Evolutionary conservation across 2,888 invertebrate species (phyloP).

Genomic region (Poecilus cupreus): DNA sequence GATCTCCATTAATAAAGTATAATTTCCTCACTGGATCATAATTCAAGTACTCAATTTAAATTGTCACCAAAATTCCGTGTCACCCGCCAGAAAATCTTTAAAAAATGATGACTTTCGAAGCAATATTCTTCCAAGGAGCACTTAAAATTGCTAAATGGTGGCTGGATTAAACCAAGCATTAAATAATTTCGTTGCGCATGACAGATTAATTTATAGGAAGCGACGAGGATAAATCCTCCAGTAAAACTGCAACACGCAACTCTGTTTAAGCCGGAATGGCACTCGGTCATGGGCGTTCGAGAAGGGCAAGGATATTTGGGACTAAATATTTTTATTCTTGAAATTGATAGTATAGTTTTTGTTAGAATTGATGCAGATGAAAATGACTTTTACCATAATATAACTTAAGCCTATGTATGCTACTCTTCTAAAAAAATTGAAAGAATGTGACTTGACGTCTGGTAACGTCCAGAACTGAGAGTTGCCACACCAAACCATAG

Average conservation of each 20-base stretch:
- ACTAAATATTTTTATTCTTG: too few relatives aligned
- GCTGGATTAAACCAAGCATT: slow-evolving; percentile 47
- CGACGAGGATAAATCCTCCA: slow-evolving; percentile 38
- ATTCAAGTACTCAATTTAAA: neutral
- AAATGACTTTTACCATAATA: too few relatives aligned
- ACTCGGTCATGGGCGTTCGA: neutral
- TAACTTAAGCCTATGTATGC: too few relatives aligned
- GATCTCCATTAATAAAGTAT: neutral
- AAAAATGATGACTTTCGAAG: neutral
- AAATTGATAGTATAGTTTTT: too few relatives aligned
- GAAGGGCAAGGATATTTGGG: too few relatives aligned
- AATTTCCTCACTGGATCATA: neutral
- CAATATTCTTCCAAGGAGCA: neutral
- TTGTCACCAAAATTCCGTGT: neutral
- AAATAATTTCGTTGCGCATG: slow-evolving; percentile 47
- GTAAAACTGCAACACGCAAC: slow-evolving; percentile 34
- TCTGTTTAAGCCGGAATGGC: slow-evolving; percentile 25
- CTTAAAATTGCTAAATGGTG: slow-evolving; percentile 42
- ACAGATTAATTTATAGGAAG: slow-evolving; percentile 52
- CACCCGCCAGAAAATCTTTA: neutral
- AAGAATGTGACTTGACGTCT: too few relatives aligned
- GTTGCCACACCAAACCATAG: too few relatives aligned
- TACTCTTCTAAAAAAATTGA: too few relatives aligned
- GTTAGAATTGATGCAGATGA: too few relatives aligned
- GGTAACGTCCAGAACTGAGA: too few relatives aligned